phyloP scores from a whole-genome alignment of 2,113 vertebrate genomes.

The Mus pahari region DNA sequence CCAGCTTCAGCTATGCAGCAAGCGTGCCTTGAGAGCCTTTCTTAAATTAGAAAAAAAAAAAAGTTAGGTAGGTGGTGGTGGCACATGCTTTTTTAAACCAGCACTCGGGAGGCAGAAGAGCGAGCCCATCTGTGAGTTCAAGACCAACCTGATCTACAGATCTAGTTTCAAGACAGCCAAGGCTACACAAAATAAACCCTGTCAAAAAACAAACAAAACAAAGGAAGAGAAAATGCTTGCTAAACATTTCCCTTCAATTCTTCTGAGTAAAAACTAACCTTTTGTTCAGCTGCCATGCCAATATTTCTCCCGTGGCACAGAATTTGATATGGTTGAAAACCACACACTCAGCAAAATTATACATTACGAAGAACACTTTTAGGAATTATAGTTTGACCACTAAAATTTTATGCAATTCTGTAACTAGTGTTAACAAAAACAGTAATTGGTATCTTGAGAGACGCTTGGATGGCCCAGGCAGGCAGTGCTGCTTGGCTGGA shows the following conservation, averaged over 20 bases:
- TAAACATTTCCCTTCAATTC: constrained; percentile 25
- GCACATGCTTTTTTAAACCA: not conserved
- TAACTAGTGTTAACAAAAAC: constrained; percentile 57
- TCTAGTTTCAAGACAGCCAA: not conserved
- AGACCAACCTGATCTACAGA: not conserved
- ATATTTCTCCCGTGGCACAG: constrained; percentile 50
- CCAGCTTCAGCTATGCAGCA: not conserved
- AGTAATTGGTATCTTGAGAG: constrained; percentile 72
- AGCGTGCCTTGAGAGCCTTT: not conserved
- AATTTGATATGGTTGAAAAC: constrained; percentile 44
- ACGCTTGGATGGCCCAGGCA: constrained; percentile 52
- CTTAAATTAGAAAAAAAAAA: not conserved
- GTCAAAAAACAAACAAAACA: not conserved
- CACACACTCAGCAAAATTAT: constrained; percentile 64
- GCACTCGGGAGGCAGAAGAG: not conserved
- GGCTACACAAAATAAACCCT: not conserved
- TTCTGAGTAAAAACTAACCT: constrained; percentile 31
- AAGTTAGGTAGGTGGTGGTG: not conserved
- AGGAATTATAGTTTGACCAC: constrained; percentile 61
- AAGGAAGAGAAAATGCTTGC: constrained; percentile 4
- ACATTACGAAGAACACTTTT: constrained; percentile 57
- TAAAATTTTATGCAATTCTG: constrained; percentile 65
- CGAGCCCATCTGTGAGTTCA: not conserved
- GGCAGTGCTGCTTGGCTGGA: constrained; percentile 51
- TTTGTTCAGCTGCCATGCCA: not conserved